Percentiles rank a stretch among this genome's conserved stretches.
Conservation (phyloP, 1,140 invertebrate genomes). For the Cherax quadricarinatus region DNA sequence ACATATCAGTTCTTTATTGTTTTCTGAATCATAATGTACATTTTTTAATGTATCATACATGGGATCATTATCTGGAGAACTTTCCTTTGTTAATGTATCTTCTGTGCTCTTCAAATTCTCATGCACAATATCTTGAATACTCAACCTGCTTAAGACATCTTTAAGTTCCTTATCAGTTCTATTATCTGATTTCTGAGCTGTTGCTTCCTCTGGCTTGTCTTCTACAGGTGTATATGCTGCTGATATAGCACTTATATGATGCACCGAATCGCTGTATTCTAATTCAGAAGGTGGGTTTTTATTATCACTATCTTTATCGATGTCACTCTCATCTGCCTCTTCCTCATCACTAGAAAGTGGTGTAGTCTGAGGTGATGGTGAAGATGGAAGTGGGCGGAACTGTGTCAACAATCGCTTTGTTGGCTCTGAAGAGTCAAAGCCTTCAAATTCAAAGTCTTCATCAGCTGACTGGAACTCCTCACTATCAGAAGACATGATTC, state of each 20-base stretch:
- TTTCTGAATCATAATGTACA: not conserved
- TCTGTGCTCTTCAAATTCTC: not conserved
- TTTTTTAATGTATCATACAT: not conserved
- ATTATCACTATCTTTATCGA: not conserved
- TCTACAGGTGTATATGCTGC: not conserved
- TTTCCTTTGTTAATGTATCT: not conserved
- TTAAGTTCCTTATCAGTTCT: not conserved
- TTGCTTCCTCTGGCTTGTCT: not conserved
- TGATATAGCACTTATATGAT: not conserved
- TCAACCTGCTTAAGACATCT: not conserved
- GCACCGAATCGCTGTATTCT: not conserved
- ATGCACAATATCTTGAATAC: not conserved
- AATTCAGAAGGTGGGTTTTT: not conserved
- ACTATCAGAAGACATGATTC: slow-evolving; percentile 71
- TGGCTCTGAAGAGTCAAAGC: slow-evolving; percentile 8
- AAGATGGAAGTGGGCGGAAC: not conserved
- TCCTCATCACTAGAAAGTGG: not conserved
- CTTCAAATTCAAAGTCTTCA: slow-evolving; percentile 66
- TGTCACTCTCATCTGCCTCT: not conserved
- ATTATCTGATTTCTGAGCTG: not conserved
- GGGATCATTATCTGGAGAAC: not conserved
- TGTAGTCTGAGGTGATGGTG: not conserved
- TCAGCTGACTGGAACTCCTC: slow-evolving; percentile 72
- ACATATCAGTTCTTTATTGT: not conserved
- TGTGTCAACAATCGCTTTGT: not conserved